Base-by-base conservation (phyloP, 2,888 invertebrate genomes). In the Dasypolia templi region DNA sequence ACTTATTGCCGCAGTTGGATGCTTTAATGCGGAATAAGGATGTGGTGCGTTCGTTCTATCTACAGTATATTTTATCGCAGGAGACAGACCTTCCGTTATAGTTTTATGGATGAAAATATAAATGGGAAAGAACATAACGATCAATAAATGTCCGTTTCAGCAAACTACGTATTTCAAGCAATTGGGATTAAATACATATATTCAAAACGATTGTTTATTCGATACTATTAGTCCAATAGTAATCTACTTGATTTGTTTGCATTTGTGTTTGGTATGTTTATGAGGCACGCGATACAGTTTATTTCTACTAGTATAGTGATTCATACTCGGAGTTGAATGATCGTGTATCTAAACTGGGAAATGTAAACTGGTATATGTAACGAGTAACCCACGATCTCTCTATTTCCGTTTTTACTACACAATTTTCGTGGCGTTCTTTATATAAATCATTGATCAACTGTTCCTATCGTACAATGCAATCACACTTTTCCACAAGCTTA, bases 251-350 rank as follows among this genome's bases (percentile, higher is more conserved):
- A 67, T 74, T 63, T 72, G 64, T 81, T 70, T 74, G 65, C 56
- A 72, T 68, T 76, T 72, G 22, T 73, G 76, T 65, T 82, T 81
- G 72, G 77, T 72, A 81, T 83, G 51, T 82, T 80, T 81, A 80
- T 75, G 72, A 70, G 72, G 56, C 51, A 67, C 63, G 67, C 55
- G 53, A 71, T 79, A 75, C 35, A 81, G 64, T 70, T 53, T 79
- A 70, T 79, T 83, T 70, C 49, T 44, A 35, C 59, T 42, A n/a
- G n/a, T n/a, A 58, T 11, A 69, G 62, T 82, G 81, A 81, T 84
- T 82, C 76, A 80, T 70, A 61, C 14, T 56, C 11, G 12, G 64
- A 84, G 72, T 80, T 76, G 70, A 82, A 77, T 81, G 76, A 70
- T 80, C 75, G 49, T 62, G n/a, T 63, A 66, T 67, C 62, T 49